phyloP scores from a whole-genome alignment of 2,888 invertebrate species.

The Entomobrya proxima region DNA sequence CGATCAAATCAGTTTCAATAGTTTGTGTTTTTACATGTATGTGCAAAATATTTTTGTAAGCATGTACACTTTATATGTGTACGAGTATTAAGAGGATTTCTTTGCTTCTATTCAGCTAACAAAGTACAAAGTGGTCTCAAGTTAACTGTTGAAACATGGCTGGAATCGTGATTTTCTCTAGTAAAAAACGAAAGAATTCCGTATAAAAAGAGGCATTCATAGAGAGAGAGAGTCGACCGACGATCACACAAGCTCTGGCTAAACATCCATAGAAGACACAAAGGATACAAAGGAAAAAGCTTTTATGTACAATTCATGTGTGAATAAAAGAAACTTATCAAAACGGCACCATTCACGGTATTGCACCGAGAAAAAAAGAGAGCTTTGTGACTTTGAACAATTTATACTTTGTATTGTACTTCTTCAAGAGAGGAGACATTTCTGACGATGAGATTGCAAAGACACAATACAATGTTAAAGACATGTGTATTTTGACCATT shows the following conservation, averaged over 20 bases:
- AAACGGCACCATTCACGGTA: conserved; percentile 21
- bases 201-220: conserved; percentile 24
- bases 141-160: conserved; percentile 55
- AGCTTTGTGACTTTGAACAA: conserved; percentile 45
- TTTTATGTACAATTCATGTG: conserved; percentile 56
- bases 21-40: conserved; percentile 10
- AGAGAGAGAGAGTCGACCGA: conserved; percentile 14
- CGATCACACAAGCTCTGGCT: conserved; percentile 3
- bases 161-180: conserved; percentile 42
- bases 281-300: conserved; percentile 40
- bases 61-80: not conserved
- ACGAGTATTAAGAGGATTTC: not conserved
- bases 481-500: conserved; percentile 20
- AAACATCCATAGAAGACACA: conserved; percentile 29
- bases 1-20: not conserved
- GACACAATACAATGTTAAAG: not conserved
- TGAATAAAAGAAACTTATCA: conserved; percentile 59
- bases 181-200: conserved; percentile 21
- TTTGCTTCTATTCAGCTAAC: not conserved
- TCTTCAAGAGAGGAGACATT: not conserved
- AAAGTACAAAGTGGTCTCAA: conserved; percentile 51
- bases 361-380: not conserved
- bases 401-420: conserved; percentile 43
- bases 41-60: not conserved
- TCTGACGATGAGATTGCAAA: conserved; percentile 34